Conservation (phyloP, 2,888 invertebrate genomes). For the Ophion obscuratus region DNA sequence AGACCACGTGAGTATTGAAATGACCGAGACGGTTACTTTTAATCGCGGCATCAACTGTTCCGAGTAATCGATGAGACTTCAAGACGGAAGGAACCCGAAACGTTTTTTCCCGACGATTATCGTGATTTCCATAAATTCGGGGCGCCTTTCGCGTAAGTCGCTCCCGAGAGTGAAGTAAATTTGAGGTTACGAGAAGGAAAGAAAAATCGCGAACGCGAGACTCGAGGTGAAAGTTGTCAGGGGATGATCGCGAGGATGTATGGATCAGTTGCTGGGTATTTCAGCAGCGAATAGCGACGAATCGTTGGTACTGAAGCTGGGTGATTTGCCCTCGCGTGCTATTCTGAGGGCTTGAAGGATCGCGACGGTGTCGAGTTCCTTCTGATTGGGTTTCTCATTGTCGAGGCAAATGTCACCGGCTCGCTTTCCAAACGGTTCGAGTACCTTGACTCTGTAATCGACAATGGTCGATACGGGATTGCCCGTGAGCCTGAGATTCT, state of each 20-base stretch:
- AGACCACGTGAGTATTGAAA: neutral
- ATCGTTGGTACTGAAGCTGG: slow-evolving; percentile 86
- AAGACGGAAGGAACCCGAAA: neutral
- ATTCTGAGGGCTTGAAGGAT: slow-evolving; percentile 94
- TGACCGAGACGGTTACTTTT: neutral
- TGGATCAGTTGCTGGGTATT: slow-evolving; percentile 76
- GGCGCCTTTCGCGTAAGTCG: neutral
- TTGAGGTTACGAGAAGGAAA: neutral
- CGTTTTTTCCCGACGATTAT: neutral
- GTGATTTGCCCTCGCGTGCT: slow-evolving; percentile 89
- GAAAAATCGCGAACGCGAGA: neutral
- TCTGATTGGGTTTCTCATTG: slow-evolving; percentile 93
- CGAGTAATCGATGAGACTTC: neutral
- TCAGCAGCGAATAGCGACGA: slow-evolving; percentile 83
- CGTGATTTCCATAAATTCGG: neutral
- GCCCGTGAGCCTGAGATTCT: slow-evolving; percentile 93
- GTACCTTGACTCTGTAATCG: slow-evolving; percentile 95
- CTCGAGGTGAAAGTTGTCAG: neutral
- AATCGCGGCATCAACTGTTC: neutral
- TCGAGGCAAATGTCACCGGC: slow-evolving; percentile 94
- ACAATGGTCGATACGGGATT: slow-evolving; percentile 94
- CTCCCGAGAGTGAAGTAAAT: neutral
- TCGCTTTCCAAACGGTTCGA: slow-evolving; percentile 94
- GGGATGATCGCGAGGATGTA: neutral
- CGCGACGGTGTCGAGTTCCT: slow-evolving; percentile 96